Base-by-base conservation (phyloP, 2,888 invertebrate species). In the Mimumesa dahlbomi region DNA sequence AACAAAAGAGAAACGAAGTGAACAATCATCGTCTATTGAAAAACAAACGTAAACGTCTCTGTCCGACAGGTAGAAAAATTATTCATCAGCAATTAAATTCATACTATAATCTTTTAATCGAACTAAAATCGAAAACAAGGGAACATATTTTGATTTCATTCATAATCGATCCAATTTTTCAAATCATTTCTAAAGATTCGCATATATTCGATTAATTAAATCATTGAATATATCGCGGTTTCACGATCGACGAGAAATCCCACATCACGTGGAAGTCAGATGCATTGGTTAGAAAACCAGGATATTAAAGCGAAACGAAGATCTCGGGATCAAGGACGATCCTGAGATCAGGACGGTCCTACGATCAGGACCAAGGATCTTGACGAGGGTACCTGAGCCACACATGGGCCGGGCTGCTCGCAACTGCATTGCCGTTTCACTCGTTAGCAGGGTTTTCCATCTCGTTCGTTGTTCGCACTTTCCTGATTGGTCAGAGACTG, bases 381-480 rank as follows among this genome's bases (percentile, higher is more conserved):
- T 82, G 84, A 79, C 84, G 87, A 87, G 87, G 87, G 87, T 87
- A 87, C 87, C 87, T 87, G 87, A 86, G 86, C 87, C 87, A 85
- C 87, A 85, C 86, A 87, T 85, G 81, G 87, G 87, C 87, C 87
- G 87, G 76, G 87, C 87, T 87, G 87, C 87, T 86, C 86, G 87
- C 83, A 87, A 87, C 87, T 87, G 86, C 86, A 86, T 87, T 85
- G 87, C 87, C 81, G 86, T 87, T 85, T 87, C 85, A 82, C 86
- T 87, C 83, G 87, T 87, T 84, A 87, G 86, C 84, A 86, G 84
- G 84, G 82, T 82, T 87, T 87, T 87, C 92, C 92, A 92, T 86
- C 91, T 91, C 75, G 90, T 90, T 76, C 91, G 91, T 82, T 91
- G 91, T 87, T 91, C 91, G 89, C 89, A 91, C 84, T 91, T 91